Evolutionary conservation across 2,797 vertebrate genomes (phyloP).

Genomic region (Gouania willdenowi): DNA sequence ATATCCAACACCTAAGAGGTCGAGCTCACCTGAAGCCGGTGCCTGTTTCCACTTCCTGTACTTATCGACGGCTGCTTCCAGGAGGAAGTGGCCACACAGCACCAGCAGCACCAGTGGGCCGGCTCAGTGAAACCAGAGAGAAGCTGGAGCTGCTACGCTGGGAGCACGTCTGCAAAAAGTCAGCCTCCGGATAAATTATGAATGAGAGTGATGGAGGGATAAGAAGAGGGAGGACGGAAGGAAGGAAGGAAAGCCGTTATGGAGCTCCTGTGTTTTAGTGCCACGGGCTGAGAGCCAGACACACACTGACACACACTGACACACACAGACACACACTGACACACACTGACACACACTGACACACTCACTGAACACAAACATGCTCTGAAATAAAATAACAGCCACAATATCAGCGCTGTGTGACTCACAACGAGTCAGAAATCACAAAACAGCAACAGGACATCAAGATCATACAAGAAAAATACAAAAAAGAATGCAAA

Average conservation of each 20-base stretch:
- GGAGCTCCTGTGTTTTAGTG: constrained; percentile 59
- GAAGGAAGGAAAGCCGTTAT: constrained; percentile 7
- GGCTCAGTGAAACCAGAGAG: constrained; percentile 67
- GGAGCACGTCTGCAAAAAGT: constrained; percentile 73
- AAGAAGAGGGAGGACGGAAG: constrained; percentile 40
- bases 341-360: too few species aligned
- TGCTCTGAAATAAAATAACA: too few species aligned
- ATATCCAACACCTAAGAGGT: constrained; percentile 65
- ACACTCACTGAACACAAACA: too few species aligned
- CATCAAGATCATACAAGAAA: too few species aligned
- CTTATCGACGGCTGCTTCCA: constrained; percentile 75
- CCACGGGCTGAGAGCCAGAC: constrained; percentile 62
- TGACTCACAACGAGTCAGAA: too few species aligned
- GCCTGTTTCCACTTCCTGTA: constrained; percentile 76
- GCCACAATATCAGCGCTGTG: too few species aligned
- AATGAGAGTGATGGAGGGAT: constrained; percentile 70
- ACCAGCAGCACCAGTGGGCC: too few species aligned
- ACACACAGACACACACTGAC: not conserved
- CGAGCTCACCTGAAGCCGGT: constrained; percentile 70
- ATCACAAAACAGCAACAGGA: too few species aligned
- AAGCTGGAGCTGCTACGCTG: constrained; percentile 57
- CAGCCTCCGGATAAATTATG: constrained; percentile 74
- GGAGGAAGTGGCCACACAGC: constrained; percentile 71
- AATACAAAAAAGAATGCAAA: too few species aligned
- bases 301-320: constrained; percentile 21